These are phyloP conservation scores for Vulpes vulpes DNA, from an alignment of 2,113 vertebrate species.

Conservation along the genomic window DNA sequence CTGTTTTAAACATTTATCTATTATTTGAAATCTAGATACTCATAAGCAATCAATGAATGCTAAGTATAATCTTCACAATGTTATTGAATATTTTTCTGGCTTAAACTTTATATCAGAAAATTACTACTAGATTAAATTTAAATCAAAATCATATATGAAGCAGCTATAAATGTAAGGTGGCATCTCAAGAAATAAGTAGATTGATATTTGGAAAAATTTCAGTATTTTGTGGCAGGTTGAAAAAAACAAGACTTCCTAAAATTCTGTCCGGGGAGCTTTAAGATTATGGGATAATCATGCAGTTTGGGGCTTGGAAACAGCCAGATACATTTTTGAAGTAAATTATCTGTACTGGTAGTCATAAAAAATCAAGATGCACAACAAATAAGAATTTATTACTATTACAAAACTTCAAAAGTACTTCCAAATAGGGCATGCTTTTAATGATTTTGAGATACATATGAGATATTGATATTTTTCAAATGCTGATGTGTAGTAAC, in stretches of 20 bases:
- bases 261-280: neutral
- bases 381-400: neutral
- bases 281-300: slow-evolving; percentile 14
- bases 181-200: neutral
- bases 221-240: neutral
- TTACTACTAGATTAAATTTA: slow-evolving; percentile 9
- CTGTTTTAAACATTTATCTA: neutral
- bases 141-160: neutral
- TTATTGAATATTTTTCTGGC: neutral
- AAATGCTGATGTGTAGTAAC: neutral
- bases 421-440: neutral
- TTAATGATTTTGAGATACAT: neutral
- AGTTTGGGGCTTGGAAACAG: neutral
- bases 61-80: neutral
- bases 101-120: neutral
- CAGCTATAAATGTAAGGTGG: neutral
- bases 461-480: neutral
- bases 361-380: neutral
- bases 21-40: neutral
- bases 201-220: slow-evolving; percentile 28
- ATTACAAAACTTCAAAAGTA: neutral
- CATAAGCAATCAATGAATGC: neutral
- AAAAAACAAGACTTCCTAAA: neutral
- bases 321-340: neutral
- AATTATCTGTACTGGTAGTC: neutral